phyloP scores from a whole-genome alignment of 2,797 vertebrate genomes.

The Muscicapa striata region DNA sequence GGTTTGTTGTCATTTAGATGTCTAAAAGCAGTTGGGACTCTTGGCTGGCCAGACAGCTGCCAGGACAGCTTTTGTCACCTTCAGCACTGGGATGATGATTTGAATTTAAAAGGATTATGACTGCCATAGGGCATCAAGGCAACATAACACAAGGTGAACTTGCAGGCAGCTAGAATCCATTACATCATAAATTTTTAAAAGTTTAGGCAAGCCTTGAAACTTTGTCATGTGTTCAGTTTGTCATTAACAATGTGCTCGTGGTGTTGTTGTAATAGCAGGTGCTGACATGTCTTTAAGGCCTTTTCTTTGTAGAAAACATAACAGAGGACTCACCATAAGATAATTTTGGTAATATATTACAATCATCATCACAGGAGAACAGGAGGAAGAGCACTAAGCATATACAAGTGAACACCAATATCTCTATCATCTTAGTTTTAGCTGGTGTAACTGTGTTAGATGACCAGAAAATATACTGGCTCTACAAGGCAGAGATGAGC shows the following conservation, averaged over 20 bases:
- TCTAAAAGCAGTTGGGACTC: background rate
- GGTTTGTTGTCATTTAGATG: background rate
- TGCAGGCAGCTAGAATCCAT: background rate
- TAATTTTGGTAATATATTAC: background rate
- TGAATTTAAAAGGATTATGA: background rate
- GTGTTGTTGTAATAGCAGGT: background rate
- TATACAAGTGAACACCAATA: background rate
- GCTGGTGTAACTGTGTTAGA: background rate
- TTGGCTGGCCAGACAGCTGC: conserved; percentile 15
- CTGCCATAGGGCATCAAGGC: background rate
- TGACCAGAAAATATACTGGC: background rate
- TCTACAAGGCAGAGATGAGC: background rate
- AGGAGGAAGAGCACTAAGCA: background rate
- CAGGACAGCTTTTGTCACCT: background rate
- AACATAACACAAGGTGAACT: background rate
- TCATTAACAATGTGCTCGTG: background rate
- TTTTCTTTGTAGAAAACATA: background rate
- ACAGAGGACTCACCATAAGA: background rate
- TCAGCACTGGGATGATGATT: background rate
- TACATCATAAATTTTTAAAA: background rate
- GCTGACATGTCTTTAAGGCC: background rate
- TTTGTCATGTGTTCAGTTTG: background rate
- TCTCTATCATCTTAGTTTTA: background rate
- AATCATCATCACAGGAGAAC: background rate
- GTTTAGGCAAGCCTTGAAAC: background rate